Evolutionary conservation across 1,140 invertebrate species (phyloP).

Genomic region (Drosophila murphyi): DNA sequence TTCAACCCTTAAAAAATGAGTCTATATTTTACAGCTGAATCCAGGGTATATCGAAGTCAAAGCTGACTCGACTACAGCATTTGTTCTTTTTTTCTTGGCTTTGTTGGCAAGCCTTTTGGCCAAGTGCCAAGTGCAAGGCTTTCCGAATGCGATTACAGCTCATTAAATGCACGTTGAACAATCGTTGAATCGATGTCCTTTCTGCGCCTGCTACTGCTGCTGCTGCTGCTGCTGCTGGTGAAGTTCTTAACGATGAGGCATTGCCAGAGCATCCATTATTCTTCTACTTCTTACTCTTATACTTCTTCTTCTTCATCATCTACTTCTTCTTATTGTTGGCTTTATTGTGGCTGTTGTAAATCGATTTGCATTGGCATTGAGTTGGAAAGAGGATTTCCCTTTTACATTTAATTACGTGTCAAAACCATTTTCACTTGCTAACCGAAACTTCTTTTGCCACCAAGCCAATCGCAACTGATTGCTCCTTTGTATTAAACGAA

Average conservation of each 20-base stretch:
- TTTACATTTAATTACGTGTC: conserved; percentile 35
- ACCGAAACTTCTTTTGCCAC: not conserved
- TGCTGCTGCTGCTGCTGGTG: conserved; percentile 4
- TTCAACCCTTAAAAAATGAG: too few species aligned
- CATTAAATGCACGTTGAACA: conserved; percentile 51
- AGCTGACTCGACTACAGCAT: too few species aligned
- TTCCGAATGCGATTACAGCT: conserved; percentile 44
- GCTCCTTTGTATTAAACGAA: not conserved
- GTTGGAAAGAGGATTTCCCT: conserved; percentile 22
- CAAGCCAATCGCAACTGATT: not conserved
- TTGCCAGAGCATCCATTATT: not conserved
- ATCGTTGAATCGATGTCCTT: not conserved
- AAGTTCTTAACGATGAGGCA: conserved; percentile 9
- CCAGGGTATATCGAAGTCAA: not conserved
- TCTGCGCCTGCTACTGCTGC: not conserved
- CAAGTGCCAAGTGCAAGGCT: conserved; percentile 37
- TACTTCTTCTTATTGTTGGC: not conserved
- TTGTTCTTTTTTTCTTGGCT: conserved; percentile 3
- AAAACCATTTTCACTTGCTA: conserved; percentile 3
- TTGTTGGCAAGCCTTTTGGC: conserved; percentile 26
- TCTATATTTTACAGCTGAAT: too few species aligned
- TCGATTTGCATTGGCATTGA: conserved; percentile 43
- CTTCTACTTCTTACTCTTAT: not conserved
- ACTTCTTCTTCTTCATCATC: too few species aligned
- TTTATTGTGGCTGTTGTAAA: conserved; percentile 1